phyloP scores from a whole-genome alignment of 2,888 invertebrate genomes.

The Thereva nobilitata region DNA sequence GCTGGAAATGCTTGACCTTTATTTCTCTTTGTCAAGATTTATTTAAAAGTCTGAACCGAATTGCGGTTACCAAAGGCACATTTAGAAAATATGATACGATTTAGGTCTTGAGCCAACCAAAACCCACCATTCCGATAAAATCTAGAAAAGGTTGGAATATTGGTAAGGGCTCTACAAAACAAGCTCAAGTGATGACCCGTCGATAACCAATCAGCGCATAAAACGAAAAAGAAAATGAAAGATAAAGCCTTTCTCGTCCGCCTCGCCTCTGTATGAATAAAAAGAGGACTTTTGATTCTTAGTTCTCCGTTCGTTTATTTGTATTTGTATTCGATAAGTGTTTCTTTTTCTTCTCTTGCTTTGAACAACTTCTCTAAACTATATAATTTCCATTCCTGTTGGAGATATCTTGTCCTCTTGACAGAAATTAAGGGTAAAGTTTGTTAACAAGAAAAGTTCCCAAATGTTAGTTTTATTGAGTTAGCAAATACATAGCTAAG shows the following conservation, averaged over 20 bases:
- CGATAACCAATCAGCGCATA: slow-evolving; percentile 29
- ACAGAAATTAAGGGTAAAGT: no score
- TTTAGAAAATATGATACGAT: slow-evolving; percentile 23
- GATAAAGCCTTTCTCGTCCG: slow-evolving; percentile 14
- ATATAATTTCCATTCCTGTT: no score
- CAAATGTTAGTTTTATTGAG: no score
- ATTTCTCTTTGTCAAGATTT: slow-evolving; percentile 10
- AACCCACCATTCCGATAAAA: slow-evolving; percentile 8
- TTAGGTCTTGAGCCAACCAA: slow-evolving; percentile 2
- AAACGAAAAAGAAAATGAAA: slow-evolving; percentile 14
- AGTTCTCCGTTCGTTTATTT: slow-evolving; percentile 9
- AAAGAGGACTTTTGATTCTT: slow-evolving; percentile 17
- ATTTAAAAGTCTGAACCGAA: slow-evolving; percentile 13
- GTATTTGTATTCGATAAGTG: no score
- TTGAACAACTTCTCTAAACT: no score
- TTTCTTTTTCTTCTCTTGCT: no score
- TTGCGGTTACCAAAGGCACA: neutral
- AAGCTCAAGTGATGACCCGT: slow-evolving; percentile 20
- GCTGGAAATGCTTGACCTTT: neutral
- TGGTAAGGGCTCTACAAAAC: slow-evolving; percentile 7
- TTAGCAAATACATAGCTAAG: no score
- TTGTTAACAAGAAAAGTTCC: no score
- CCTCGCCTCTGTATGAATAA: slow-evolving; percentile 16
- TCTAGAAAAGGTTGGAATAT: slow-evolving; percentile 17
- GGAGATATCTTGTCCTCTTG: no score